Evolutionary conservation across 2,797 vertebrate genomes (phyloP).

Genomic region (Sebastes variabilis): DNA sequence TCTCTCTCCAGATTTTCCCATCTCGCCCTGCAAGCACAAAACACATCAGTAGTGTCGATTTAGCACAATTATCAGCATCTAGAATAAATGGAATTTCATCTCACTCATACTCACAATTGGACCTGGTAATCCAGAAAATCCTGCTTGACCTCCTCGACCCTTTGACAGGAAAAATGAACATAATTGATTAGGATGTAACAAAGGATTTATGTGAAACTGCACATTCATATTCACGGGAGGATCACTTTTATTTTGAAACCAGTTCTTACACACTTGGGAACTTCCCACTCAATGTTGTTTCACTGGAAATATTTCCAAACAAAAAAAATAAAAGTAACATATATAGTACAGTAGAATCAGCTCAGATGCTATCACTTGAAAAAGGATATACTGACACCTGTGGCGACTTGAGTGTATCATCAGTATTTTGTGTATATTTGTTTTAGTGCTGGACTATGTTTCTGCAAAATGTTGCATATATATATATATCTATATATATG

Average conservation of each 20-base stretch:
- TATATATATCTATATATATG: too few species aligned
- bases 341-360: neutral
- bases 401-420: neutral
- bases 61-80: neutral
- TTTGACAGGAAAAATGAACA: conserved; percentile 39
- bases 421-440: neutral
- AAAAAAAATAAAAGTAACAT: neutral
- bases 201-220: too few species aligned
- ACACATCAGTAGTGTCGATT: neutral
- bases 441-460: neutral
- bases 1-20: conserved; percentile 78
- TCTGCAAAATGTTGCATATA: neutral
- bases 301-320: neutral
- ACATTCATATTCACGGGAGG: too few species aligned
- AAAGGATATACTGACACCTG: neutral
- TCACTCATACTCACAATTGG: conserved; percentile 73
- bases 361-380: neutral
- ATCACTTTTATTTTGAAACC: too few species aligned
- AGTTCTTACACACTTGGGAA: too few species aligned
- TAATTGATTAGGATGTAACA: neutral
- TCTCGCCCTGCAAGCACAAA: conserved; percentile 74
- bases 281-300: neutral
- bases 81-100: neutral
- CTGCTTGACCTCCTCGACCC: conserved; percentile 78
- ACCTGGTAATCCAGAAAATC: conserved; percentile 80